Base-by-base conservation (phyloP, 1,140 invertebrate species). In the Bombus sylvicola region DNA sequence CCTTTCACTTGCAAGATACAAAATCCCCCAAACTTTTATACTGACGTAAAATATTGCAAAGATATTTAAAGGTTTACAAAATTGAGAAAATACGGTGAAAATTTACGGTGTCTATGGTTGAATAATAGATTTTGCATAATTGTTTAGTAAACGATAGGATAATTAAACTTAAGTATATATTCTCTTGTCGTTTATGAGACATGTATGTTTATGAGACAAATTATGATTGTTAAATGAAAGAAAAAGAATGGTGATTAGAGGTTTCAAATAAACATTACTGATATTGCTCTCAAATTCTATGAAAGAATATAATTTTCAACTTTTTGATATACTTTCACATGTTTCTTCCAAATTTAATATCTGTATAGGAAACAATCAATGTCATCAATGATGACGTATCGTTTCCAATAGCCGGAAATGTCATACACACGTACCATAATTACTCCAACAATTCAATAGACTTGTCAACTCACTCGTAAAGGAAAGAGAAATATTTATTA, bases 1-100 rank as follows among this genome's bases (percentile, higher is more conserved):
- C 91, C 90, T 91, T 91, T 91, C 91, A 91, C 91, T 85, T 28
- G 3, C 73, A 81, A 37, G 73, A 47, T 83, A 74, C 82, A 80
- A 77, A 81, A 80, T 62, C 37, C 22, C 81, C 74, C 79, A 81
- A 87, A 81, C 66, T 80, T 79, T 77, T 64, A 18, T 43, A 57
- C 18, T 83, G 39, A 82, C 41, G 77, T 74, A 88, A 88, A 37
- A 43, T 18, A 41, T 64, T n/a, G 73, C 18, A 12, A 43, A 64
- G 43, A 72, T 53, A 25, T 47, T 69, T 6, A 69, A 43, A 66
- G 41, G 10, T 15, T n/a, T 59, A 47, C 1, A 0, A n/a, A 22
- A 43, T 10, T 74, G 15, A 25, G 8, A 22, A 25, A 4, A 22
- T 74, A 41, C n/a, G 39, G 22, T 69, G 43, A 2, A 18, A 15